Percentiles rank a stretch among this genome's conserved stretches.
These are phyloP conservation scores for Synergus gifuensis DNA, from an alignment of 2,888 invertebrate species.

Conservation along the genomic window DNA sequence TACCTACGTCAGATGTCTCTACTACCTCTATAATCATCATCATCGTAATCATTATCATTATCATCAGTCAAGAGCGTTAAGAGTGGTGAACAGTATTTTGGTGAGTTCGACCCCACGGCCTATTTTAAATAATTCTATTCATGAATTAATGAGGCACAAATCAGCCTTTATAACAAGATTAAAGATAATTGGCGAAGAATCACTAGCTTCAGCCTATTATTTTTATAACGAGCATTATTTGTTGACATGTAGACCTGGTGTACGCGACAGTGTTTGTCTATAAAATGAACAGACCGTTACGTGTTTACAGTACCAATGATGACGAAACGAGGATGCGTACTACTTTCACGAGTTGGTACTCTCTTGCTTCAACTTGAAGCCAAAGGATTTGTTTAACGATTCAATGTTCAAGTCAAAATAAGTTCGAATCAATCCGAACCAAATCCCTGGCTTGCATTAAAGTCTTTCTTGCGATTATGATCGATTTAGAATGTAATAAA, in stretches of 20 bases:
- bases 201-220: slow-evolving; percentile 47
- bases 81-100: slow-evolving; percentile 18
- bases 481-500: slow-evolving; percentile 39
- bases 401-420: slow-evolving; percentile 36
- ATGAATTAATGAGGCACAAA: slow-evolving; percentile 32
- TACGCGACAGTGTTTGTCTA: slow-evolving; percentile 47
- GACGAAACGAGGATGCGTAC: slow-evolving; percentile 61
- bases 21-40: neutral
- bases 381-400: slow-evolving; percentile 16
- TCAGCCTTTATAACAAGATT: slow-evolving; percentile 5
- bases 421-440: slow-evolving; percentile 48
- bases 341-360: slow-evolving; percentile 57
- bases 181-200: slow-evolving; percentile 51
- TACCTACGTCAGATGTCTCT: slow-evolving; percentile 17
- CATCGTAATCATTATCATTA: too few species aligned
- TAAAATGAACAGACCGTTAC: slow-evolving; percentile 58
- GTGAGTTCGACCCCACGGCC: slow-evolving; percentile 31
- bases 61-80: neutral
- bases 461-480: slow-evolving; percentile 29
- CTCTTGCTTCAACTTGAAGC: slow-evolving; percentile 44
- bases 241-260: neutral
- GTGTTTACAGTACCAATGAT: slow-evolving; percentile 56
- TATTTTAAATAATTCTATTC: slow-evolving; percentile 38
- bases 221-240: slow-evolving; percentile 44
- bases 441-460: slow-evolving; percentile 34